Evolutionary conservation across 2,113 vertebrate genomes (phyloP), one percentile per base, ranked within the genome.

Genomic region (Brachyhypopomus occidentalis): DNA sequence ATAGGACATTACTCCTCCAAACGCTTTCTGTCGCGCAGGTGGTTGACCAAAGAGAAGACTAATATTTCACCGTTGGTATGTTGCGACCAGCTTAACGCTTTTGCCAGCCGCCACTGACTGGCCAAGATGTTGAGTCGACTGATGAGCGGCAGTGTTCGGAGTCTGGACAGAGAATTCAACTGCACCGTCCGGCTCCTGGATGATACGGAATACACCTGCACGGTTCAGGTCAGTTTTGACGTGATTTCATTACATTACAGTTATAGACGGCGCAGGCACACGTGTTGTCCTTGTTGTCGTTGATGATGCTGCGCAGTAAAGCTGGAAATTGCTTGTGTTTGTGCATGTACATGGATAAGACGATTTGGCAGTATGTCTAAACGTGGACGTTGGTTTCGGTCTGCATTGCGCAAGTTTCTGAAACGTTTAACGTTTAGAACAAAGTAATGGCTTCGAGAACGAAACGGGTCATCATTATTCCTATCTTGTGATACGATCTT

Each of bases 121-220:
- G 76, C 19, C 36, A 67, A 87, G 95, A 98, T 98, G 97, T 95
- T 98, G 94, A 97, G 96, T 92, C 95, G 96, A 92, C 92, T 97
- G 87, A 94, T 96, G 96, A 98, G 96, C 92, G 95, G 96, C 92
- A 98, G 97, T 94, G 95, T 96, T 93, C 94, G 96, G 93, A 97
- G 92, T 94, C 95, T 98, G 86, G 97, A 98, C 83, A 94, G 96
- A 88, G 96, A 97, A 91, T 96, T 95, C 94, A 95, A 92, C 94
- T 98, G 97, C 93, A 98, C 96, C 76, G 96, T 98, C 86, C 92
- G 97, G 87, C 95, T 98, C 88, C 94, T 98, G 94, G 97, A 98
- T 88, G 97, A 98, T 90, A 95, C 96, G 92, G 97, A 98, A 92
- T 98, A 97, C 92, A 95, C 95, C 87, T 98, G 97, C 94, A 98